These are phyloP conservation scores for Coelopa frigida DNA, from an alignment of 1,140 invertebrate species.

Conservation along the genomic window DNA sequence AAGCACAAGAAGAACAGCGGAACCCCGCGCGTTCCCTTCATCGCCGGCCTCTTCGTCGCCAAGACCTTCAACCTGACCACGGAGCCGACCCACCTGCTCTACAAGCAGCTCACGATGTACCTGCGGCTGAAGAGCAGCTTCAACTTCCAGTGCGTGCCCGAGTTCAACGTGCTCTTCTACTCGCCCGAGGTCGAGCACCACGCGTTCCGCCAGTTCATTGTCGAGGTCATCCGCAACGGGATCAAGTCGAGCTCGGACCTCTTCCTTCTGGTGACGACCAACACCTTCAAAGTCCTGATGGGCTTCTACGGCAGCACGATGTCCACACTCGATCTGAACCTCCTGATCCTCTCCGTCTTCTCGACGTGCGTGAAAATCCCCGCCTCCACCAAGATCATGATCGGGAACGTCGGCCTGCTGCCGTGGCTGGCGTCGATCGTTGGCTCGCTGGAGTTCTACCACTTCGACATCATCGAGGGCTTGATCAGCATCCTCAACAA, in stretches of 20 bases:
- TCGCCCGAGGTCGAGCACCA: constrained; percentile 55
- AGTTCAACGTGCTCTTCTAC: constrained; percentile 62
- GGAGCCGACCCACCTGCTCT: constrained; percentile 55
- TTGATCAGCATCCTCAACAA: constrained; percentile 40
- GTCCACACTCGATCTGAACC: constrained; percentile 47
- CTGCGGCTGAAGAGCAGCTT: constrained; percentile 58
- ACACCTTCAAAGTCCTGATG: constrained; percentile 54
- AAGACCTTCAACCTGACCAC: constrained; percentile 54
- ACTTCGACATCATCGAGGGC: constrained; percentile 41
- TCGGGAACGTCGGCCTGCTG: constrained; percentile 55
- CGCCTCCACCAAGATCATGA: constrained; percentile 53
- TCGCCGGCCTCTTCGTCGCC: constrained; percentile 59
- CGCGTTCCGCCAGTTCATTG: constrained; percentile 56
- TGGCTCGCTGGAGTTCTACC: constrained; percentile 33
- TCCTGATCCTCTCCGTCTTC: constrained; percentile 56
- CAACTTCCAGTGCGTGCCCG: constrained; percentile 60
- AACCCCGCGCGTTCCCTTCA: constrained; percentile 50
- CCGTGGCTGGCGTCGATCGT: constrained; percentile 50
- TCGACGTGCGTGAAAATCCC: constrained; percentile 52
- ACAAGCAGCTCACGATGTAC: constrained; percentile 55
- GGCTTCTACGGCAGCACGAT: constrained; percentile 47
- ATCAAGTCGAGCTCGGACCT: constrained; percentile 52
- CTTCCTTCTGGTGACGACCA: constrained; percentile 51
- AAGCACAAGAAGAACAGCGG: constrained; percentile 32
- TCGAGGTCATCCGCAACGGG: constrained; percentile 57